These are phyloP conservation scores for Leucania comma DNA, from an alignment of 2,888 invertebrate genomes.

Conservation along the genomic window DNA sequence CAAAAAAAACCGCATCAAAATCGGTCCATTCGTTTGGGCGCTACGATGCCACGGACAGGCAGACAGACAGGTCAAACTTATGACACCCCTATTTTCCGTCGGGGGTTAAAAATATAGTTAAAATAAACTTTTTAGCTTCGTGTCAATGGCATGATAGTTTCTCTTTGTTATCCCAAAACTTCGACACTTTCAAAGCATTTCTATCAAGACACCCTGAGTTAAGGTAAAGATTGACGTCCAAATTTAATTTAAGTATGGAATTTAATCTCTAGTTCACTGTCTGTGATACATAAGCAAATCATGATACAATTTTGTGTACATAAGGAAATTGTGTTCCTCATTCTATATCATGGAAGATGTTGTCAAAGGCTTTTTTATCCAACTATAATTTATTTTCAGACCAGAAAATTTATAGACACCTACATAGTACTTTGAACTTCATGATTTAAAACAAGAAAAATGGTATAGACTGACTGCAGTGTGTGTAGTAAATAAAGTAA, in stretches of 20 bases:
- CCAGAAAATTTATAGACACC: neutral
- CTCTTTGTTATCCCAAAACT: neutral
- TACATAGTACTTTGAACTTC: neutral
- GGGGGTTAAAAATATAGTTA: too few relatives aligned
- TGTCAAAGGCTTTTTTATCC: neutral
- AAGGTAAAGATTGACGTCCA: neutral
- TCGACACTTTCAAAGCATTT: neutral
- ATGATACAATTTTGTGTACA: too few relatives aligned
- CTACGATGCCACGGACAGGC: too few relatives aligned
- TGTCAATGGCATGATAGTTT: neutral
- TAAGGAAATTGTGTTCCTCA: too few relatives aligned
- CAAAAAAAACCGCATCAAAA: too few relatives aligned
- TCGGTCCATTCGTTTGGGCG: too few relatives aligned
- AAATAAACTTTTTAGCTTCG: neutral
- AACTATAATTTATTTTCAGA: neutral
- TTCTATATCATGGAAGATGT: neutral
- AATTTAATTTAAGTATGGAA: neutral
- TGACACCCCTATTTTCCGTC: too few relatives aligned
- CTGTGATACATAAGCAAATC: too few relatives aligned
- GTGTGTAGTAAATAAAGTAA: too few relatives aligned
- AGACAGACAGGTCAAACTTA: too few relatives aligned
- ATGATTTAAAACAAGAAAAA: too few relatives aligned
- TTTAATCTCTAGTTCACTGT: neutral
- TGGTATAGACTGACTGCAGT: neutral
- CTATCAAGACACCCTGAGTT: neutral